Percentiles rank a stretch among this genome's conserved stretches.
These are phyloP conservation scores for Adelosebastes latens DNA, from an alignment of 2,797 vertebrate species.

Conservation along the genomic window DNA sequence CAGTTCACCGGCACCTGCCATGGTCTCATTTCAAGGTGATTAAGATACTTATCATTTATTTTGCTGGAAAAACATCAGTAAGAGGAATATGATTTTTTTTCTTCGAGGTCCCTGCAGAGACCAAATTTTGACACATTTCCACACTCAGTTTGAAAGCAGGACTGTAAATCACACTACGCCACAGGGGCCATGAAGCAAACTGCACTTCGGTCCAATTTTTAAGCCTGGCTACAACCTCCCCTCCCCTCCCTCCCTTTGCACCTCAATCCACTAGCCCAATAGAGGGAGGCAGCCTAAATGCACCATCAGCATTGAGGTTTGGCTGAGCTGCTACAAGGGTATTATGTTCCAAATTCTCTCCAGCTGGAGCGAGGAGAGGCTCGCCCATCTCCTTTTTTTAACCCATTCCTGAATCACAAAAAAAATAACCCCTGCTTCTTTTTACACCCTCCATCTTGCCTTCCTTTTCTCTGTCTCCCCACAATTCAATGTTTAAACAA, in stretches of 20 bases:
- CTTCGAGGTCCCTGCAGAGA: slow-evolving; percentile 53
- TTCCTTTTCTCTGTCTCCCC: slow-evolving; percentile 10
- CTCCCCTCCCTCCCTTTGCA: not conserved
- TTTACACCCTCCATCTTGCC: slow-evolving; percentile 45
- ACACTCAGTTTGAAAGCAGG: slow-evolving; percentile 81
- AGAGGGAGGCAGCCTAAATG: slow-evolving; percentile 65
- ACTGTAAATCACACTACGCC: slow-evolving; percentile 76
- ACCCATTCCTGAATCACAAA: slow-evolving; percentile 58
- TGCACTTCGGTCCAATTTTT: slow-evolving; percentile 75
- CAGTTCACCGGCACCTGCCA: slow-evolving; percentile 50
- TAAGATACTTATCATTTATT: slow-evolving; percentile 71
- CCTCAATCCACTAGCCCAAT: slow-evolving; percentile 65
- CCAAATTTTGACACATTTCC: slow-evolving; percentile 80
- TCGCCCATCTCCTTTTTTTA: slow-evolving; percentile 56
- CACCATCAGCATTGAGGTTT: slow-evolving; percentile 75
- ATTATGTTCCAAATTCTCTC: slow-evolving; percentile 82
- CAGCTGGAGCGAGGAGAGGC: slow-evolving; percentile 71
- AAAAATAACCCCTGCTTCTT: slow-evolving; percentile 32
- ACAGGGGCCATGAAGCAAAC: slow-evolving; percentile 70
- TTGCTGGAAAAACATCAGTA: slow-evolving; percentile 53
- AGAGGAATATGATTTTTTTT: slow-evolving; percentile 31
- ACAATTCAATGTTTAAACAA: slow-evolving; percentile 71
- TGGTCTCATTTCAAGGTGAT: slow-evolving; percentile 70
- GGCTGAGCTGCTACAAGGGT: slow-evolving; percentile 69
- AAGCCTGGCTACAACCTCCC: slow-evolving; percentile 43